A percentile compares a stretch with the other conserved stretches of the same genome.
phyloP scores from a whole-genome alignment of 2,113 vertebrate genomes.

The Glaucomys volans region DNA sequence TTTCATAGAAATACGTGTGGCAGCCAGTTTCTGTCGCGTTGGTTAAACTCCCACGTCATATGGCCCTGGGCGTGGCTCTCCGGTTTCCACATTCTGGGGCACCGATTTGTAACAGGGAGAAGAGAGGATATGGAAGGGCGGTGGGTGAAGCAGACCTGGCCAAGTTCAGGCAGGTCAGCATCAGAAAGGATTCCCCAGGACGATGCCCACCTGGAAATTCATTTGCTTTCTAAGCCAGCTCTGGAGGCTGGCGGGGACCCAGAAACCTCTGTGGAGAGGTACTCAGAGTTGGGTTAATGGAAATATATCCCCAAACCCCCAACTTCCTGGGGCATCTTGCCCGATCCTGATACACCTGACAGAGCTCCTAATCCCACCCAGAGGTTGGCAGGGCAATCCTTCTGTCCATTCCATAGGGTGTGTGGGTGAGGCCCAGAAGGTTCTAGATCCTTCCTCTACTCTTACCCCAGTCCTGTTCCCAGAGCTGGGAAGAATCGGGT shows the following conservation, averaged over 20 bases:
- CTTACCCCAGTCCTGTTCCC: accelerated
- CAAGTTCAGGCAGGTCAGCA: neutral
- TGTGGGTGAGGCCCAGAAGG: neutral
- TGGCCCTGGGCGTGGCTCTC: neutral
- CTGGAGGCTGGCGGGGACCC: neutral
- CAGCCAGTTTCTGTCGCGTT: neutral
- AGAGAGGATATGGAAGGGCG: neutral
- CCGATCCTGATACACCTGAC: neutral
- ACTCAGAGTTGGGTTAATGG: neutral
- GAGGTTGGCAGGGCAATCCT: neutral
- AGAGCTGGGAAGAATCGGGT: neutral
- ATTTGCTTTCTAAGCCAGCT: neutral
- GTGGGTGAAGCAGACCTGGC: neutral
- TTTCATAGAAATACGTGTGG: neutral
- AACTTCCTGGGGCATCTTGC: neutral
- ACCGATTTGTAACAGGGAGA: neutral
- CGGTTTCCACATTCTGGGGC: too few species aligned
- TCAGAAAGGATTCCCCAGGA: neutral
- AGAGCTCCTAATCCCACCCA: neutral
- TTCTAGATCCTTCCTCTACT: neutral
- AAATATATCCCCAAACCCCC: neutral
- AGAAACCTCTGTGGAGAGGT: neutral
- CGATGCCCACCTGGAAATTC: neutral
- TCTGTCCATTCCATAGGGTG: neutral
- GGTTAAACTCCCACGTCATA: neutral